Percentiles rank a stretch among this genome's conserved stretches.
Evolutionary conservation across 2,888 invertebrate genomes (phyloP).

Genomic region (Sarcophaga carnaria): DNA sequence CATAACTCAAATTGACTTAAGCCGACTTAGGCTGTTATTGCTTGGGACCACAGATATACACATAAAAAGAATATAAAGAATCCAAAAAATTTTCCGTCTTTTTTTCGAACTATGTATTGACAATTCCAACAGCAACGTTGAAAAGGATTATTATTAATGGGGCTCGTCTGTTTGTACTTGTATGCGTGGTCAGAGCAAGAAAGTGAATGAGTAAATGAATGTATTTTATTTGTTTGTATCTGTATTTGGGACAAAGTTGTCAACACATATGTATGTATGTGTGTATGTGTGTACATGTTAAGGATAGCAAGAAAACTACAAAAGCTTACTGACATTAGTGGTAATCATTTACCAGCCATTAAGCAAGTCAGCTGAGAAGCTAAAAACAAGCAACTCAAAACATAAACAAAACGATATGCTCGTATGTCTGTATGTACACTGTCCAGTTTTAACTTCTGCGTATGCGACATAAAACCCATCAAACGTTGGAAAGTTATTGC

Average conservation of each 20-base stretch:
- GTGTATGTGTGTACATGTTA: conserved; percentile 17
- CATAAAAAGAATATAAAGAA: too few relatives aligned
- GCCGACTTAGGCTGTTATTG: too few relatives aligned
- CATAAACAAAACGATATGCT: too few relatives aligned
- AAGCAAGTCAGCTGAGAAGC: background rate
- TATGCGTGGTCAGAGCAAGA: too few relatives aligned
- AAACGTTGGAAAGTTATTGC: conserved; percentile 20
- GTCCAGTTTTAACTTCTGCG: background rate
- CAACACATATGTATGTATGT: background rate
- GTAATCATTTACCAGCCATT: conserved; percentile 48
- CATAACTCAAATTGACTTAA: too few relatives aligned
- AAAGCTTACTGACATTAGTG: conserved; percentile 46
- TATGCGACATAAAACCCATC: conserved; percentile 1
- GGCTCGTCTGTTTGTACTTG: background rate
- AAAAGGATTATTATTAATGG: conserved; percentile 47
- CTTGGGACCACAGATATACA: too few relatives aligned
- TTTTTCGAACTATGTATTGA: too few relatives aligned
- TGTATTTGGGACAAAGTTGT: background rate
- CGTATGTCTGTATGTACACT: background rate
- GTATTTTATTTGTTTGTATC: background rate
- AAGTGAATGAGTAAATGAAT: conserved; percentile 5
- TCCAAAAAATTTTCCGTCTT: too few relatives aligned
- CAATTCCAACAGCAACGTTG: background rate
- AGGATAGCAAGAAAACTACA: background rate
- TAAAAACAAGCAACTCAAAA: background rate